Conservation (phyloP, 2,113 vertebrate genomes). For the Phyllostomus hastatus region DNA sequence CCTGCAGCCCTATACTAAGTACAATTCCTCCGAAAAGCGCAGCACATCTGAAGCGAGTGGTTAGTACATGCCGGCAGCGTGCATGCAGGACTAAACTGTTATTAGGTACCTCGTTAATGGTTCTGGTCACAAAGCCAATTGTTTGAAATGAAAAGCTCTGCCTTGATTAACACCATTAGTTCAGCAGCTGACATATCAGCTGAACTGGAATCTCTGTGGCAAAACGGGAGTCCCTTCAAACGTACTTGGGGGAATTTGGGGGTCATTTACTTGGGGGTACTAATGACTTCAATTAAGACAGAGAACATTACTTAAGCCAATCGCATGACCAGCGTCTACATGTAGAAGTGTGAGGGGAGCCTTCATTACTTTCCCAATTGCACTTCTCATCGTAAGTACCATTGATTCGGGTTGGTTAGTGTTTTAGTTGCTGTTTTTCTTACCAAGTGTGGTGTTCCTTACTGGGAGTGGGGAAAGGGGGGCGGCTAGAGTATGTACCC, state of each 20-base stretch:
- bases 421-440: neutral
- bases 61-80: neutral
- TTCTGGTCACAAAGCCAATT: slow-evolving; percentile 48
- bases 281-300: slow-evolving; percentile 49
- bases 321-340: slow-evolving; percentile 19
- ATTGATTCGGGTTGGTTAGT: neutral
- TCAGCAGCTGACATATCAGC: neutral
- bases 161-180: slow-evolving; percentile 26
- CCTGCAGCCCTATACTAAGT: rapidly evolving
- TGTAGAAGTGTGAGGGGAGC: neutral
- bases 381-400: neutral
- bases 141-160: slow-evolving; percentile 47
- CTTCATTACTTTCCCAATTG: slow-evolving; percentile 40
- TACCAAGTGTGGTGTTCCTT: neutral
- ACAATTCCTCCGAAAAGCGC: neutral
- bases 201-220: neutral
- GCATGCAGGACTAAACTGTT: neutral
- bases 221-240: slow-evolving; percentile 37
- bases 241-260: slow-evolving; percentile 9
- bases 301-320: slow-evolving; percentile 51
- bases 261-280: slow-evolving; percentile 28
- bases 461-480: neutral
- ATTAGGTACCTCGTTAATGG: neutral
- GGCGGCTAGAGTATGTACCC: neutral
- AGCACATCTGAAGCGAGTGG: neutral